Conservation (phyloP, 1,140 invertebrate species). For the Drosophila arawakana region DNA sequence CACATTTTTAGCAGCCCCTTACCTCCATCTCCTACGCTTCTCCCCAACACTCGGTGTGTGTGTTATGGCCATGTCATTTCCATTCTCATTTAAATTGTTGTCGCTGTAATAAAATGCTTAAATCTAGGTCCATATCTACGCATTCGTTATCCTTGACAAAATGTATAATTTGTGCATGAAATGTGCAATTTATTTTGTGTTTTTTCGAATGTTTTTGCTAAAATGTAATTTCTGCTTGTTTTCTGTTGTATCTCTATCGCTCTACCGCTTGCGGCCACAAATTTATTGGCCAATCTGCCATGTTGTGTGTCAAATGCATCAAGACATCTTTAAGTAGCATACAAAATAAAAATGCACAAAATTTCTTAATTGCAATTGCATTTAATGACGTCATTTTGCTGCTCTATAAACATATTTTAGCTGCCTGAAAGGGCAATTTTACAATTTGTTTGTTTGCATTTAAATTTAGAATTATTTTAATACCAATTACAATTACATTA, state of each 20-base stretch:
- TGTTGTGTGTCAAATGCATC: conserved; percentile 23
- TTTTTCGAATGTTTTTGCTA: background rate
- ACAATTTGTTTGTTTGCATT: conserved; percentile 5
- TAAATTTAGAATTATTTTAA: conserved; percentile 47
- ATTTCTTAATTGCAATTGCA: conserved; percentile 34
- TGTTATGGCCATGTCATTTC: conserved; percentile 62
- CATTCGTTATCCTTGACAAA: conserved; percentile 76
- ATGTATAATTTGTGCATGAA: conserved; percentile 51
- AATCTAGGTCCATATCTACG: conserved; percentile 84
- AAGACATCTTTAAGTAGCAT: conserved; percentile 22
- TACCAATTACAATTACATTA: conserved; percentile 23
- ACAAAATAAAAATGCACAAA: conserved; percentile 3
- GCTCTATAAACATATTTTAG: background rate
- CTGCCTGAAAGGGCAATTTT: conserved; percentile 43
- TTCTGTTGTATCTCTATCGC: background rate
- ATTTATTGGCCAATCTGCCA: conserved; percentile 41
- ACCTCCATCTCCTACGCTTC: background rate
- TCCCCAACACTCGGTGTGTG: background rate
- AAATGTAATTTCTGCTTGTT: conserved; percentile 17
- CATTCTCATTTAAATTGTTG: conserved; percentile 73
- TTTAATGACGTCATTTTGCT: conserved; percentile 54
- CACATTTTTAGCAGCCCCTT: conserved; percentile 10
- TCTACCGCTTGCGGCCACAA: conserved; percentile 50
- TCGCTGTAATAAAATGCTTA: conserved; percentile 74
- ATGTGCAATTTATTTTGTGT: conserved; percentile 61